These are phyloP conservation scores for Dolichopus griseipennis DNA, from an alignment of 2,888 invertebrate species.

Conservation along the genomic window DNA sequence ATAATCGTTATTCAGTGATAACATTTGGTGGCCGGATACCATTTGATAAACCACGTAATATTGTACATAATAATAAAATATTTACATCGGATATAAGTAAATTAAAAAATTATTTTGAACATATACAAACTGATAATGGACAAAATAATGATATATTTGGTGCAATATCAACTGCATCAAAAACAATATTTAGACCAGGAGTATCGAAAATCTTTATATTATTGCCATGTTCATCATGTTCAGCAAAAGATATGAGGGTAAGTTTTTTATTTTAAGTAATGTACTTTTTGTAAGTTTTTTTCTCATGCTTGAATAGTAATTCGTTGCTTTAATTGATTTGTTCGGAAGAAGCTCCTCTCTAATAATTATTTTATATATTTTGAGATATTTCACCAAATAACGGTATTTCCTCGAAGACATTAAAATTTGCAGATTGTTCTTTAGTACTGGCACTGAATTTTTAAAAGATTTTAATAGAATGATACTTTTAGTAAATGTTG, in stretches of 20 bases:
- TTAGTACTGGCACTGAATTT: too few relatives aligned
- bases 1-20: slow-evolving; percentile 75
- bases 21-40: slow-evolving; percentile 74
- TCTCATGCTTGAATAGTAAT: too few relatives aligned
- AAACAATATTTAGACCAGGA: slow-evolving; percentile 64
- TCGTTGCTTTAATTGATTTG: too few relatives aligned
- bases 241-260: slow-evolving; percentile 59
- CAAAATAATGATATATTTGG: slow-evolving; percentile 60
- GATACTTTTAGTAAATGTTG: too few relatives aligned
- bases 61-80: slow-evolving; percentile 60
- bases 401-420: too few relatives aligned
- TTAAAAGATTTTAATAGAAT: too few relatives aligned
- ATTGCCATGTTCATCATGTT: slow-evolving; percentile 70
- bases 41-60: slow-evolving; percentile 60
- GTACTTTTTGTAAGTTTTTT: too few relatives aligned
- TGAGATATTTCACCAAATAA: too few relatives aligned
- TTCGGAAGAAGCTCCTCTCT: too few relatives aligned
- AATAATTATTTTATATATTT: too few relatives aligned
- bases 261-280: too few relatives aligned
- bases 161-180: slow-evolving; percentile 64
- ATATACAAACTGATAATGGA: slow-evolving; percentile 55
- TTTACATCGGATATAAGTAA: slow-evolving; percentile 55
- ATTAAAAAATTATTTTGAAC: slow-evolving; percentile 58
- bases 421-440: too few relatives aligned
- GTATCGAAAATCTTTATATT: slow-evolving; percentile 75